These are phyloP conservation scores for Oegoconia quadripuncta DNA, from an alignment of 2,888 invertebrate genomes.

Conservation along the genomic window DNA sequence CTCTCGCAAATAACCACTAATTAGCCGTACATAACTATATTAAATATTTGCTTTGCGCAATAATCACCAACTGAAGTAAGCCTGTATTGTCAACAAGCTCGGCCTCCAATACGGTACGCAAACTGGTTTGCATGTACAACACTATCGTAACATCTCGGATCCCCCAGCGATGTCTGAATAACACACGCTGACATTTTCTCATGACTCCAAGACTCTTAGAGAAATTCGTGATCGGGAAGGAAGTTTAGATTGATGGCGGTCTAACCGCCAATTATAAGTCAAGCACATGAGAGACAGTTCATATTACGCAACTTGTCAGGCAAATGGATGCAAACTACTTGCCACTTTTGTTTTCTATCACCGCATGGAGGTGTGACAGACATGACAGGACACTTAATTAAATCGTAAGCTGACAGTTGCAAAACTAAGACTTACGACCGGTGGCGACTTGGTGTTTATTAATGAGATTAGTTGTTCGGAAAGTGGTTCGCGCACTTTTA, in stretches of 20 bases:
- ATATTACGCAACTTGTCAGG: conserved; percentile 43
- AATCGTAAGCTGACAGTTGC: conserved; percentile 49
- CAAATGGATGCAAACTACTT: conserved; percentile 27
- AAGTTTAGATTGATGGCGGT: conserved; percentile 49
- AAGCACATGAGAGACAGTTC: conserved; percentile 45
- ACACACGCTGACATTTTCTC: conserved; percentile 58
- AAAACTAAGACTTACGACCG: conserved; percentile 37
- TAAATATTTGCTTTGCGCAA: conserved; percentile 58
- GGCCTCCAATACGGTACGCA: conserved; percentile 27
- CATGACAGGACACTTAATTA: conserved; percentile 50
- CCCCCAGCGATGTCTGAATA: conserved; percentile 29
- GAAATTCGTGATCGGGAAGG: conserved; percentile 61
- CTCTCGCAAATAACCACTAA: conserved; percentile 47
- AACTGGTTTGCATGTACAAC: conserved; percentile 46
- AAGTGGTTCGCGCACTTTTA: conserved; percentile 35
- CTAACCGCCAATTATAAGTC: conserved; percentile 52
- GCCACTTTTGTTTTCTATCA: conserved; percentile 42
- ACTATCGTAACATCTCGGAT: conserved; percentile 39
- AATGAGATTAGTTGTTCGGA: conserved; percentile 49
- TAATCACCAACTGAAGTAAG: conserved; percentile 40
- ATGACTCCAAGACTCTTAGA: conserved; percentile 38
- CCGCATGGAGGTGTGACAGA: conserved; percentile 37
- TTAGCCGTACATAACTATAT: conserved; percentile 40
- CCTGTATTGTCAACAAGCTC: conserved; percentile 41
- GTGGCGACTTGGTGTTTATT: conserved; percentile 43